phyloP scores from a whole-genome alignment of 2,797 vertebrate species.

The Sebastes ruberrimus region DNA sequence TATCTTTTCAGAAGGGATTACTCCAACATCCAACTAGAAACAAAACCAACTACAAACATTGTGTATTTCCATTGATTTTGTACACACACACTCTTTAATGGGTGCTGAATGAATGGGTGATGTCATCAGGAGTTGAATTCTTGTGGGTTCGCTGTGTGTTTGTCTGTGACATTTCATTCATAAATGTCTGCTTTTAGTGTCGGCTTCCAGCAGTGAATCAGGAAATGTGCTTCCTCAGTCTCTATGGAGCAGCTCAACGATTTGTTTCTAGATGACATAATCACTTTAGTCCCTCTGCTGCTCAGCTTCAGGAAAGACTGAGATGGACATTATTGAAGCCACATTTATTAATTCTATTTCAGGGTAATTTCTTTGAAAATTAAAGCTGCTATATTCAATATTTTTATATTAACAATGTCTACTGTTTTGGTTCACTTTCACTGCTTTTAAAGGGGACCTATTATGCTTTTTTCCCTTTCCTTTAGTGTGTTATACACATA shows the following conservation, averaged over 20 bases:
- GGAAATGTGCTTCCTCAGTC: not conserved
- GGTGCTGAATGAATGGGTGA: not conserved
- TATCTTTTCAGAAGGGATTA: not conserved
- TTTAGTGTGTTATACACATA: not conserved
- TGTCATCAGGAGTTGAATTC: not conserved
- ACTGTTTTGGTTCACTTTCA: not conserved
- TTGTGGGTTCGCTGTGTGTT: not conserved
- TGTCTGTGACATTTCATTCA: not conserved
- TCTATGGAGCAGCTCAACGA: not conserved
- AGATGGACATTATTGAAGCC: not conserved
- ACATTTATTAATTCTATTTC: not conserved
- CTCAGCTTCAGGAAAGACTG: not conserved
- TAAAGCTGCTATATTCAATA: not conserved
- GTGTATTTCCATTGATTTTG: no score
- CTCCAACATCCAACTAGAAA: not conserved
- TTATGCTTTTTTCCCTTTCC: no score
- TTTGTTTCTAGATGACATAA: not conserved
- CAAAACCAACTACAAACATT: not conserved
- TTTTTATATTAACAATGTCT: not conserved
- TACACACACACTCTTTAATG: not conserved
- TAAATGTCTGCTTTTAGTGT: conserved; percentile 1
- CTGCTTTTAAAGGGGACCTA: not conserved
- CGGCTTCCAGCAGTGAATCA: conserved; percentile 10
- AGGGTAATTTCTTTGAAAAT: not conserved
- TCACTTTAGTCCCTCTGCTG: not conserved